Conservation (phyloP, 2,113 vertebrate species). For the Trichomycterus rosablanca region DNA sequence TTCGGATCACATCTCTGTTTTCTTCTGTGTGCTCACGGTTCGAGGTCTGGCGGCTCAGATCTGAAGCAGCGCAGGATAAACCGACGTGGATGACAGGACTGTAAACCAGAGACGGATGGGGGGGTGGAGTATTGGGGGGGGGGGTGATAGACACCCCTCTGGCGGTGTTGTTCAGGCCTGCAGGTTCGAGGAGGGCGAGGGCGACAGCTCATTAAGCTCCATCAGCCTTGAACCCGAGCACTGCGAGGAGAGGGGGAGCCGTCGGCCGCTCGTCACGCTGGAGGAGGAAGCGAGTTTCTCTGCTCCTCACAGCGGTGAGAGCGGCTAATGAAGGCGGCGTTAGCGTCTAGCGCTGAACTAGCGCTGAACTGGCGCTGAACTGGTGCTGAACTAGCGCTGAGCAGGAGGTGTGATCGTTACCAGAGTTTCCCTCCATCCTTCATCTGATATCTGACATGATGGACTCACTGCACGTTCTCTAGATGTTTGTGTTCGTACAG, state of each 20-base stretch:
- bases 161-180: constrained; percentile 46
- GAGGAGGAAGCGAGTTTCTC: constrained; percentile 12
- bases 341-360: constrained; percentile 10
- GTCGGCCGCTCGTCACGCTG: background rate
- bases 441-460: constrained; percentile 12
- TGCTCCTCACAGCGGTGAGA: constrained; percentile 27
- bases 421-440: constrained; percentile 21
- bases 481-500: no score
- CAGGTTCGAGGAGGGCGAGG: constrained; percentile 35
- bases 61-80: constrained; percentile 50
- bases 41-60: no score
- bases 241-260: background rate
- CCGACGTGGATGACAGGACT: constrained; percentile 45
- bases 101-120: constrained; percentile 33
- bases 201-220: constrained; percentile 58
- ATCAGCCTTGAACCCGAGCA: constrained; percentile 46
- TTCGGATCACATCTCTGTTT: no score
- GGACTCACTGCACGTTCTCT: background rate
- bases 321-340: constrained; percentile 37
- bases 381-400: background rate
- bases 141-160: constrained; percentile 23
- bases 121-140: no score
- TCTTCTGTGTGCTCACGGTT: no score
- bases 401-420: constrained; percentile 29
- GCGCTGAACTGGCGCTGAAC: constrained; percentile 11